A percentile compares a stretch with the other conserved stretches of the same genome.
Evolutionary conservation across 1,140 invertebrate species (phyloP).

Genomic region (Danaus plexippus): DNA sequence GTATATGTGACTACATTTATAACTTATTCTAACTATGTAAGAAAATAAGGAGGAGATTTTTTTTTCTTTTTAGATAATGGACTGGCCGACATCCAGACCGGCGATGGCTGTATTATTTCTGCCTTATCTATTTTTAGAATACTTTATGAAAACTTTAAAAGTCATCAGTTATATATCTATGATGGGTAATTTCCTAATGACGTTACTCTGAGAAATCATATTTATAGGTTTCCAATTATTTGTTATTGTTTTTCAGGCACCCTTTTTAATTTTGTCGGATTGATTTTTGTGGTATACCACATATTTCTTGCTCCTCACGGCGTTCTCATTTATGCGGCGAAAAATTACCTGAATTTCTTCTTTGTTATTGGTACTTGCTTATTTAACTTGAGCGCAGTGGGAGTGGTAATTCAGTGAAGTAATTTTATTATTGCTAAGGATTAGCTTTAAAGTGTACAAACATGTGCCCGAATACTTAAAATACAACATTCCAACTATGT

Average conservation of each 20-base stretch:
- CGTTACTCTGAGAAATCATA: too few relatives aligned
- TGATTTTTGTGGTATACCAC: constrained; percentile 34
- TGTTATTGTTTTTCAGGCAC: constrained; percentile 25
- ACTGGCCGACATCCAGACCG: constrained; percentile 31
- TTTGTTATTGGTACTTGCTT: constrained; percentile 34
- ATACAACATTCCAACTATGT: too few relatives aligned
- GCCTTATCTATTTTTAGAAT: constrained; percentile 40
- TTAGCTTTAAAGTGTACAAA: too few relatives aligned
- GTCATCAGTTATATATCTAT: constrained; percentile 46
- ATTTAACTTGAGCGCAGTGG: constrained; percentile 42
- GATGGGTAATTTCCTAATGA: constrained; percentile 25
- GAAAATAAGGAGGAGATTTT: not conserved
- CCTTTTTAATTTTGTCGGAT: constrained; percentile 31
- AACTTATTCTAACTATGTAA: too few relatives aligned
- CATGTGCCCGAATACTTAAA: too few relatives aligned
- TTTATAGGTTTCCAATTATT: constrained; percentile 9
- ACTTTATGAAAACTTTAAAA: constrained; percentile 42
- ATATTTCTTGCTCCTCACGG: constrained; percentile 34
- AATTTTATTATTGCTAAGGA: too few relatives aligned
- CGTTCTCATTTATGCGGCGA: constrained; percentile 18
- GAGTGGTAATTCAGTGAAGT: constrained; percentile 32
- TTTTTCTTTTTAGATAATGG: constrained; percentile 34
- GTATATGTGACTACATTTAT: too few relatives aligned
- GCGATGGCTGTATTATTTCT: constrained; percentile 30
- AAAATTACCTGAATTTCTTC: constrained; percentile 25